phyloP scores from a whole-genome alignment of 2,113 vertebrate genomes.

The Crocuta crocuta region DNA sequence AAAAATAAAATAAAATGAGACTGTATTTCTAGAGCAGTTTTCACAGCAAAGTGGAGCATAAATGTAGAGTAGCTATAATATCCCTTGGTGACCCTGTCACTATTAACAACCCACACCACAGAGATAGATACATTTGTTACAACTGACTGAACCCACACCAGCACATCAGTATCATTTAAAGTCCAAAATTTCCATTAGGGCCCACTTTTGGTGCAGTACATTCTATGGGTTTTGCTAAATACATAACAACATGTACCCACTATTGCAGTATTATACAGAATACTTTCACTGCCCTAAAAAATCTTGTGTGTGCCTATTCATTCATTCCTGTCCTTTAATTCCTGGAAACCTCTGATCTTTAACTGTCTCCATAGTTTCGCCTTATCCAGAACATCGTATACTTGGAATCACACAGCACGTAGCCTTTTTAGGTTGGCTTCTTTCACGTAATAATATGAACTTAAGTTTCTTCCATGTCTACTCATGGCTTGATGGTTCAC shows the following conservation, averaged over 20 bases:
- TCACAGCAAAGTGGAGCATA: not conserved
- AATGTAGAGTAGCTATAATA: not conserved
- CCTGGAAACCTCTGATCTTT: not conserved
- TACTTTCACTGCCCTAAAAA: not conserved
- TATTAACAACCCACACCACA: not conserved
- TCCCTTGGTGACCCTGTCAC: not conserved
- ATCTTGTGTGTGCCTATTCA: not conserved
- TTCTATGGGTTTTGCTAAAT: not conserved
- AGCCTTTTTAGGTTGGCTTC: not conserved
- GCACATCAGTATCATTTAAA: not conserved
- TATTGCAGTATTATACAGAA: not conserved
- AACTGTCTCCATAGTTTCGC: not conserved
- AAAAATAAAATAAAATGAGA: not conserved
- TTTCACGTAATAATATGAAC: not conserved
- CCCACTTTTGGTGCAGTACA: not conserved
- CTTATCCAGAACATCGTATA: not conserved
- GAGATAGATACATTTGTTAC: not conserved
- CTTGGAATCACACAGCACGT: not conserved
- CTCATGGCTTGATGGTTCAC: not conserved
- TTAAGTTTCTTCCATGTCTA: not conserved
- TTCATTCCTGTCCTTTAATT: not conserved
- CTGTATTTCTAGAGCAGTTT: not conserved
- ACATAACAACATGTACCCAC: not conserved
- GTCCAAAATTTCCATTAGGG: not conserved
- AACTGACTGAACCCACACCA: not conserved